Base-by-base conservation (phyloP, 2,888 invertebrate genomes). In the Ormyrus pomaceus region DNA sequence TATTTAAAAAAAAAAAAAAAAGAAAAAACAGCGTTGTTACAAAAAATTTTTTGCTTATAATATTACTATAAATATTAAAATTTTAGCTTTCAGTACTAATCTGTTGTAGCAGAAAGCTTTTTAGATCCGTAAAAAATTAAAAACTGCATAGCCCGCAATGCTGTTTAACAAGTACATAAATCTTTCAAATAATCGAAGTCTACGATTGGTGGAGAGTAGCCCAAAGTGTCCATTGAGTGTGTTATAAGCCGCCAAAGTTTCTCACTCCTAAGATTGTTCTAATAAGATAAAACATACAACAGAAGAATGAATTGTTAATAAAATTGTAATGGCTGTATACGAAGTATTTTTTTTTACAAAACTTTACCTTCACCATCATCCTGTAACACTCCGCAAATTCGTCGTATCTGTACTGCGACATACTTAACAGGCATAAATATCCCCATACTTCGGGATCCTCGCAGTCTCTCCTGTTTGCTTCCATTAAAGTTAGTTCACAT, bases 331-430 rank as follows among this genome's bases (percentile, higher is more conserved):
- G 65, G 68, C 82, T 79, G 64, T 73, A 79, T 53, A 77, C 34
- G 1, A 19, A 19, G 19, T 2, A 13, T 53, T n/a, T 46, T 72
- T 34, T 19, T 19, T 19, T 19, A 19, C 19, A 19, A 19, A 19
- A 19, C 19, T 2, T 19, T 73, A 82, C 77, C 77, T 82, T 82
- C 0, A 87, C 80, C 5, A 83, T 81, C 84, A 87, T 87, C 74
- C 84, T 82, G 71, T 88, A 89, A 72, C 89, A 89, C 62, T 89
- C 88, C 5, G 81, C 34, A 55, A 88, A 87, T 80, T 89, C 88
- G 6, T 88, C 85, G 64, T 86, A 84, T 69, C 86, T 85, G 13
- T 84, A 65, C 6, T 86, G 70, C 5, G 85, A 78, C 81, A 87
- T 84, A 68, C 87, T 89, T 53, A 89, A 81, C 50, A 88, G 48